These are phyloP conservation scores for Andrena chrysosceles DNA, from an alignment of 2,888 invertebrate genomes.

Conservation along the genomic window DNA sequence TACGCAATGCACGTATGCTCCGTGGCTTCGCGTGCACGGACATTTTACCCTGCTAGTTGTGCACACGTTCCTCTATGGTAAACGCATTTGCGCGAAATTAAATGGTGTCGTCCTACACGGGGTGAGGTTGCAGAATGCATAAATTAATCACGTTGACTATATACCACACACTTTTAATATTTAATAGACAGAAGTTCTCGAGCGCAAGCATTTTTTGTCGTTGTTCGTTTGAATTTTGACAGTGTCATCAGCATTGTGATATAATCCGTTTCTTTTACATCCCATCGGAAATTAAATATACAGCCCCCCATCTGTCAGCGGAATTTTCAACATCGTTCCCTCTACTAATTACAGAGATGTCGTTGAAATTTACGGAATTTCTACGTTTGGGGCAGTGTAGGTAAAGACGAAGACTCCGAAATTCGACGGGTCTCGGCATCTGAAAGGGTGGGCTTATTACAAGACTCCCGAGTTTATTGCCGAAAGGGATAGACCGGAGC, in stretches of 20 bases:
- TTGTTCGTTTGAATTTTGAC: too few species aligned
- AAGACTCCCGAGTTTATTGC: conserved; percentile 74
- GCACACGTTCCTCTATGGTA: background rate
- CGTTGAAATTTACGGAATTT: conserved; percentile 19
- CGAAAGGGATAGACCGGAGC: conserved; percentile 59
- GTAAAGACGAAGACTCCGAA: background rate
- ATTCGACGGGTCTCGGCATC: conserved; percentile 31
- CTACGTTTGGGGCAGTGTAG: background rate
- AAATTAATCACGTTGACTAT: too few species aligned
- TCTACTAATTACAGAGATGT: conserved; percentile 11
- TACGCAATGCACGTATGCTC: conserved; percentile 26
- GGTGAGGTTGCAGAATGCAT: too few species aligned
- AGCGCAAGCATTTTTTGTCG: too few species aligned
- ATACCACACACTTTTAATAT: too few species aligned
- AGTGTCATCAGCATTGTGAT: too few species aligned
- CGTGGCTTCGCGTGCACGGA: background rate
- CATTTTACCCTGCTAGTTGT: conserved; percentile 2
- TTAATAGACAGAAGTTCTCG: too few species aligned
- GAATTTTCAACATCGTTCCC: background rate
- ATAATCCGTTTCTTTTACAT: too few species aligned
- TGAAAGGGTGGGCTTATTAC: conserved; percentile 65
- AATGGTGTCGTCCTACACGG: background rate
- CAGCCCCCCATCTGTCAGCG: background rate
- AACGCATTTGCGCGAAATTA: background rate
- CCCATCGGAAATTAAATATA: background rate